Percentiles rank a stretch among this genome's conserved stretches.
Conservation (phyloP, 2,888 invertebrate genomes). For the Sepiola atlantica region DNA sequence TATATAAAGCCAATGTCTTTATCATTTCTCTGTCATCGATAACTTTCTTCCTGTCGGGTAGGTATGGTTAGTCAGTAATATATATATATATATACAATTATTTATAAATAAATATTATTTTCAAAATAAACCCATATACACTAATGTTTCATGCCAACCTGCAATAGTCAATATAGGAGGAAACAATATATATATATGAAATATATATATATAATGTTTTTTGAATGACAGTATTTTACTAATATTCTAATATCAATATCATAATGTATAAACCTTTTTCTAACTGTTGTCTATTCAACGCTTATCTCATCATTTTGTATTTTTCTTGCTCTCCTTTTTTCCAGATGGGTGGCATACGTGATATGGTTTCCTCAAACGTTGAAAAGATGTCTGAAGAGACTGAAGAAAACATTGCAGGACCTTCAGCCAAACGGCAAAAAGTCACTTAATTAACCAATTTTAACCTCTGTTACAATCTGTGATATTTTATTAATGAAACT, state of each 20-base stretch:
- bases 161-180: too few species aligned
- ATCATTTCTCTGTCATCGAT: too few species aligned
- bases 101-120: too few species aligned
- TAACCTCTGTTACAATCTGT: not conserved
- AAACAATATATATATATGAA: too few species aligned
- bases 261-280: not conserved
- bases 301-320: not conserved
- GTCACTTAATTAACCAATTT: not conserved
- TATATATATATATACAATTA: too few species aligned
- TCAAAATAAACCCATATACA: too few species aligned
- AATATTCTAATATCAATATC: not conserved
- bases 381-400: not conserved
- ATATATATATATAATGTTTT: too few species aligned
- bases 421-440: conserved; percentile 44
- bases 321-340: not conserved
- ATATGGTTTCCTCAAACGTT: not conserved
- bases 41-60: too few species aligned
- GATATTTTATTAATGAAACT: not conserved
- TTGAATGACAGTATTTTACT: not conserved
- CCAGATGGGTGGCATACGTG: conserved; percentile 45
- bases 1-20: too few species aligned
- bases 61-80: too few species aligned
- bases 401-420: not conserved
- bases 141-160: too few species aligned
- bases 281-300: not conserved